These are phyloP conservation scores for Chamaedrilus cognettii DNA, from an alignment of 2,888 invertebrate genomes.

Conservation along the genomic window DNA sequence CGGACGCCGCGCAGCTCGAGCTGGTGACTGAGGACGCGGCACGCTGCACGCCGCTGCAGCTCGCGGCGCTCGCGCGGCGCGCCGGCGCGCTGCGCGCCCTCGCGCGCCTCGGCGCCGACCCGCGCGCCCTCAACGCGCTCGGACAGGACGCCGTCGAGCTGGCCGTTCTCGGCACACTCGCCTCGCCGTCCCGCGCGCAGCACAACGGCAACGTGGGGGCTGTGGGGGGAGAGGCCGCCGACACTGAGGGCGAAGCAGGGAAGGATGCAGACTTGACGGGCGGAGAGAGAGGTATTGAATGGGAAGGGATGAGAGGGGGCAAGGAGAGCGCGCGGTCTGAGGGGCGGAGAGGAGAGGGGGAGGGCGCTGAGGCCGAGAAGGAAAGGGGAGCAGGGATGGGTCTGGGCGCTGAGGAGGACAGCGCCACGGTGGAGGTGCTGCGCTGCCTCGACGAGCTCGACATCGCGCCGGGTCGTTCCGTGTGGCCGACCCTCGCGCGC, in stretches of 20 bases:
- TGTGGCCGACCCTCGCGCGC: too few species aligned
- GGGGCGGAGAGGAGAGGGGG: neutral
- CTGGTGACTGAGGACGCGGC: constrained; percentile 53
- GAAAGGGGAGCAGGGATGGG: neutral
- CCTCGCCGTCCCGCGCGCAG: constrained; percentile 45
- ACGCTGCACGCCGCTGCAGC: constrained; percentile 53
- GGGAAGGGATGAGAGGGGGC: neutral
- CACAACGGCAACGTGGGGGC: constrained; percentile 46
- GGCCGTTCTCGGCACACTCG: constrained; percentile 44
- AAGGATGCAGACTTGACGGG: neutral
- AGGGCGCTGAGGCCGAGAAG: neutral
- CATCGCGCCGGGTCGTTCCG: too few species aligned
- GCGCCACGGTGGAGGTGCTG: too few species aligned
- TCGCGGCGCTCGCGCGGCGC: constrained; percentile 51
- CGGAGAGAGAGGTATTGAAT: neutral
- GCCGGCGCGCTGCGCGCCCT: constrained; percentile 51
- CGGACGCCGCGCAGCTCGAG: constrained; percentile 42
- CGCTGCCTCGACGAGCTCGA: too few species aligned
- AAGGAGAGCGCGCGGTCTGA: neutral
- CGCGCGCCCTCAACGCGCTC: constrained; percentile 46
- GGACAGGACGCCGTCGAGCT: constrained; percentile 58
- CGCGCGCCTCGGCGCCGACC: constrained; percentile 49
- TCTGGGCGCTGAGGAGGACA: neutral
- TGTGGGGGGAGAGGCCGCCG: constrained; percentile 28
- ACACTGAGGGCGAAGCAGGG: neutral